phyloP scores from a whole-genome alignment of 2,113 vertebrate genomes.

The Varanus komodoensis region DNA sequence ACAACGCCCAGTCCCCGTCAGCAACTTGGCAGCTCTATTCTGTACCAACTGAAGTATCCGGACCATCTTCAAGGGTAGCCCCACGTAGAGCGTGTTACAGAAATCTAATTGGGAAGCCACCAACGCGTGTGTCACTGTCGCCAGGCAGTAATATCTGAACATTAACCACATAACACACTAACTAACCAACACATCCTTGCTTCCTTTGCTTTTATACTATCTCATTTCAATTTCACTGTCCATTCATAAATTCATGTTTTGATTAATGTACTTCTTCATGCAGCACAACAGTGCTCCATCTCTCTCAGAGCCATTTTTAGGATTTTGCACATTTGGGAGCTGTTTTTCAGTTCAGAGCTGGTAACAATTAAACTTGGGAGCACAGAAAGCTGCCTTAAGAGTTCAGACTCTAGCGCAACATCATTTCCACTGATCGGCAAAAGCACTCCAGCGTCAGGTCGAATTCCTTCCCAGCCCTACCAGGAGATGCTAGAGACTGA shows the following conservation, averaged over 20 bases:
- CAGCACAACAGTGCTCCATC: neutral
- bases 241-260: neutral
- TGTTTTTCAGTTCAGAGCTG: neutral
- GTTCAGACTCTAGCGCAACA: neutral
- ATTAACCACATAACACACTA: neutral
- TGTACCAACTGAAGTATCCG: too few species aligned
- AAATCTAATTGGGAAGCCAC: too few species aligned
- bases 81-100: too few species aligned
- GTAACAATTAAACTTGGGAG: neutral
- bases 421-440: neutral
- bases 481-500: neutral
- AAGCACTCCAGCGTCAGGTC: neutral
- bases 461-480: neutral
- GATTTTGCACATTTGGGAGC: neutral
- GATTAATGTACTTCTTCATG: neutral
- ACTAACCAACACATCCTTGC: neutral
- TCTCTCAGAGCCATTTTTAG: neutral
- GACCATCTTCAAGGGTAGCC: too few species aligned
- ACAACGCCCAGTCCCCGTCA: too few species aligned
- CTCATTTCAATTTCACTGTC: neutral
- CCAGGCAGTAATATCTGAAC: too few species aligned
- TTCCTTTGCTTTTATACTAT: neutral
- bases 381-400: neutral
- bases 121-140: too few species aligned
- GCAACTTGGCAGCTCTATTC: too few species aligned